These are phyloP conservation scores for Rallus limicola DNA, from an alignment of 2,113 vertebrate genomes.

Conservation along the genomic window DNA sequence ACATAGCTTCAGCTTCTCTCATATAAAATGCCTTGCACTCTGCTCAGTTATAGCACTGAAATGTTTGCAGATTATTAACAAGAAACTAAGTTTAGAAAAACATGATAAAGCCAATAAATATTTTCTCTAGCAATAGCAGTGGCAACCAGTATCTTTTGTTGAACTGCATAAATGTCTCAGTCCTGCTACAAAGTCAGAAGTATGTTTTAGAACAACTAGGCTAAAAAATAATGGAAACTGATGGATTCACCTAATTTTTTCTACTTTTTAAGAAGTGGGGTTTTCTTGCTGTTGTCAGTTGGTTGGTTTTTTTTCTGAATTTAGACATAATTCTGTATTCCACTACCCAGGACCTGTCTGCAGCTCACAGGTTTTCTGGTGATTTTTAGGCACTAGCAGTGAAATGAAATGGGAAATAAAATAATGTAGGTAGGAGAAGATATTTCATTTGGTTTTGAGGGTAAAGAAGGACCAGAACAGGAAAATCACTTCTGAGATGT, in stretches of 20 bases:
- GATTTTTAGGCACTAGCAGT: neutral
- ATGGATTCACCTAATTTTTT: neutral
- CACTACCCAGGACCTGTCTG: neutral
- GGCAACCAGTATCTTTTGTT: neutral
- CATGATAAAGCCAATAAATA: rapidly evolving
- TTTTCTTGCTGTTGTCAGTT: neutral
- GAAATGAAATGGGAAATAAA: neutral
- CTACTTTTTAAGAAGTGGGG: neutral
- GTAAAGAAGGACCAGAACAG: neutral
- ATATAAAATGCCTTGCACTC: neutral
- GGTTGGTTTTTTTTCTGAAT: neutral
- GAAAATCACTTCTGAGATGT: neutral
- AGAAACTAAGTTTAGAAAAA: neutral
- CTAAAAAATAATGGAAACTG: neutral
- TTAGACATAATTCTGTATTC: neutral
- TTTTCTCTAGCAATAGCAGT: neutral
- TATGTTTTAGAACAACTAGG: neutral
- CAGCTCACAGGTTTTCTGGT: neutral
- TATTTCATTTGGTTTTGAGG: neutral
- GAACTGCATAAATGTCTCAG: neutral
- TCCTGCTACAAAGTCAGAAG: neutral
- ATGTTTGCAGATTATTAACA: neutral
- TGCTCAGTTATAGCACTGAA: neutral
- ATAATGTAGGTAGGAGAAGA: neutral
- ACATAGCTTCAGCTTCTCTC: neutral